Base-by-base conservation (phyloP, 2,888 invertebrate genomes). In the Catocala sponsa region DNA sequence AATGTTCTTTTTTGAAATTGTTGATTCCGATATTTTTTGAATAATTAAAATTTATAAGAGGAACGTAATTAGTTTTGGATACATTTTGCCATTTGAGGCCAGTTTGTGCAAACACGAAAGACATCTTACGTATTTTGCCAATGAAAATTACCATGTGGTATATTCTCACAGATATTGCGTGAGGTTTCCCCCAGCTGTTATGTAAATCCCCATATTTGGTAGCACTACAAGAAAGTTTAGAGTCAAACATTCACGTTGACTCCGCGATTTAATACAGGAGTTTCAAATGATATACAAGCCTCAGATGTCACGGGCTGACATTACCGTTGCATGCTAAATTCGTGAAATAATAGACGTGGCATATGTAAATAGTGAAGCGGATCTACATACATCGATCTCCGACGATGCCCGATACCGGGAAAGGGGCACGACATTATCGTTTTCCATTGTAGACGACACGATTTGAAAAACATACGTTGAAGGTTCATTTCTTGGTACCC, bases 381-480 rank as follows among this genome's bases (percentile, higher is more conserved):
- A 92, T 92, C 91, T 92, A 90, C 92, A 92, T 92, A 91, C 90
- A 91, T 91, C 89, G 88, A 90, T 91, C 91, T 86, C 78, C 63
- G 80, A 82, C 84, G 85, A 81, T 83, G 83, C 77, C 84, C 76
- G 88, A 90, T 90, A 90, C 84, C 70, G 79, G 70, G 75, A 81
- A 79, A 79, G 75, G 82, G 74, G 80, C 88, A 87, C 89, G 88
- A 88, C 76, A 68, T 73, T 70, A 85, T 55, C 11, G 50, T 72
- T 85, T 65, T 78, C 87, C 90, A 89, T 61, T 85, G 78, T 55
- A 59, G 15, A 33, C 83, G 82, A 82, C 75, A 71, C 63, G 63
- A 32, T 9, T 25, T 2, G 10, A 15, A 25, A 7, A 33, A 9
- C 7, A 9, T 5, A 0, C 10, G 5, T 13, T 10, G 6, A 2